These are phyloP conservation scores for Acanthosepion pharaonis DNA, from an alignment of 2,888 invertebrate species.

Conservation along the genomic window DNA sequence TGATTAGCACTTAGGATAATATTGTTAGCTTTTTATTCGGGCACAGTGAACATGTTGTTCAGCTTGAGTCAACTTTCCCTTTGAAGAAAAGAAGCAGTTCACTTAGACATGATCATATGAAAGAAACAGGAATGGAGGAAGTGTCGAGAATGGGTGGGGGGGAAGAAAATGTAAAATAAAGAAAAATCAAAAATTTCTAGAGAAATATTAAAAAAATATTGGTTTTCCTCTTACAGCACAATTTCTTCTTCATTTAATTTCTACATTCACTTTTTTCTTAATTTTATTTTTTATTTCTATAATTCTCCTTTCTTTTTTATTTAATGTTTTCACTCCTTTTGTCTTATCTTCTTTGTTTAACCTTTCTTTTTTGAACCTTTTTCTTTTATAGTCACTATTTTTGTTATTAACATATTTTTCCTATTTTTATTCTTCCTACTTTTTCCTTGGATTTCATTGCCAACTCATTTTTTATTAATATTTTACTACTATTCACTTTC, in stretches of 20 bases:
- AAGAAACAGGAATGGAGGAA: not conserved
- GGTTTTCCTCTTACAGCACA: not conserved
- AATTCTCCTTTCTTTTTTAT: no score
- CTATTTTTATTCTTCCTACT: no score
- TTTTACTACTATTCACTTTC: no score
- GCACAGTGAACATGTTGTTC: not conserved
- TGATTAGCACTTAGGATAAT: constrained; percentile 21
- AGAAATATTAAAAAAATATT: not conserved
- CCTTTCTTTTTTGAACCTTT: no score
- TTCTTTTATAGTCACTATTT: no score
- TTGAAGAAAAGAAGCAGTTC: constrained; percentile 6
- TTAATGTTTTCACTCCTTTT: no score
- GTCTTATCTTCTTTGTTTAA: no score
- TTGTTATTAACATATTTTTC: no score
- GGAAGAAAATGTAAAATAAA: not conserved
- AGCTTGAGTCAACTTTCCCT: not conserved
- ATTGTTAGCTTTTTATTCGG: not conserved
- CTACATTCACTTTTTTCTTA: not conserved
- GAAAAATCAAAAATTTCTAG: not conserved
- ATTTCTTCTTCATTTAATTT: not conserved
- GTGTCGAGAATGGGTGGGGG: not conserved
- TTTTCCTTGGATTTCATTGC: no score
- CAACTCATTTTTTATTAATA: no score
- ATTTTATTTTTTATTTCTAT: no score
- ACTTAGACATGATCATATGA: not conserved